Evolutionary conservation across 2,888 invertebrate species (phyloP), one percentile per base, ranked within the genome.

Genomic region (Eupithecia abbreviata): DNA sequence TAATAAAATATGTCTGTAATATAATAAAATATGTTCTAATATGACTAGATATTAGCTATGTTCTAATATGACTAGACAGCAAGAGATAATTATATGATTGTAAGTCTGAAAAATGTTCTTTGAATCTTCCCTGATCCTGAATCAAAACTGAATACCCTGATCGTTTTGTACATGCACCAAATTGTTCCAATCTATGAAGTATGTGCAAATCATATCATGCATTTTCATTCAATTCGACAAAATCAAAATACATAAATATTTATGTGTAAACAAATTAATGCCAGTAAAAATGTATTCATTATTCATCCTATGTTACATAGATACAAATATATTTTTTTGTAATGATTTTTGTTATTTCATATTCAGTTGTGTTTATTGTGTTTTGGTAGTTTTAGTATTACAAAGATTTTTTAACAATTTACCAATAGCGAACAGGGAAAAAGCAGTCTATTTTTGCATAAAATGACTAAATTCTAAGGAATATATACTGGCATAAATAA

Each of bases 221-320:
- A 18, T 6, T 42, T 68, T n/a, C 18, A n/a, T 68, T 67, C 2
- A 42, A 67, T 67, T 41, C 65, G 4, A 42, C 15, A 68, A 69
- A 43, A 18, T 3, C 10, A 69, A 45, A 47, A 47, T 69, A 69
- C 12, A 49, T 69, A 69, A 0, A 71, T 65, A 13, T 49, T 30
- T n/a, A 51, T 58, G 30, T 30, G 18, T 30, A 30, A 62, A 77
- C 58, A 30, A 13, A 62, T 43, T 69, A 77, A 73, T 72, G 70
- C 67, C 74, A 76, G 72, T 77, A 77, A 77, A 82, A 74, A 82
- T 82, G 82, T 82, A 82, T 82, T 82, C 82, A 82, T 82, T 82
- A 81, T 82, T 81, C n/a, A 71, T 73, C 73, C 58, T 41, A 58
- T 71, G 58, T 62, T 51, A 72, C 2, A 76, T 30, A 72, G 30